Evolutionary conservation across 2,888 invertebrate species (phyloP).

Genomic region (Rhaphigaster nebulosa): DNA sequence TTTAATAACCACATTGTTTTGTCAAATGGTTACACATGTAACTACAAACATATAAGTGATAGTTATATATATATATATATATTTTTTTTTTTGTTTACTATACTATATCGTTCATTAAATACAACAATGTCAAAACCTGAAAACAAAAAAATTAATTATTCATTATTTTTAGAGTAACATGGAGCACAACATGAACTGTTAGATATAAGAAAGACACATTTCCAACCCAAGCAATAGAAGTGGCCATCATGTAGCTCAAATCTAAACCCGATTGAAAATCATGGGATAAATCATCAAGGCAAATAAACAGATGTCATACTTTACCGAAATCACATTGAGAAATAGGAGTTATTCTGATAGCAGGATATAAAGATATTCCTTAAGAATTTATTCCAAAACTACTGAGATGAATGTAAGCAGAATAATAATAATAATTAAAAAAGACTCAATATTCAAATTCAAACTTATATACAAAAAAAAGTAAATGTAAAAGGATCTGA

Average conservation of each 20-base stretch:
- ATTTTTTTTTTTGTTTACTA: neutral
- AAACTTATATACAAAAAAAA: neutral
- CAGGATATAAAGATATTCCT: neutral
- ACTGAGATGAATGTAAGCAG: no score
- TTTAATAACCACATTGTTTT: conserved; percentile 34
- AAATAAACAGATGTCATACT: neutral
- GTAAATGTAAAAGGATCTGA: neutral
- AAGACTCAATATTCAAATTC: neutral
- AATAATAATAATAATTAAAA: no score
- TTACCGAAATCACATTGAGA: neutral
- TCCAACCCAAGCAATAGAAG: no score
- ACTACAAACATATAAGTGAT: conserved; percentile 49
- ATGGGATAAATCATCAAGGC: neutral
- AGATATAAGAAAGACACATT: neutral
- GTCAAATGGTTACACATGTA: conserved; percentile 18
- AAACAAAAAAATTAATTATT: neutral
- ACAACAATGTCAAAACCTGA: neutral
- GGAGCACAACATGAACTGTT: neutral
- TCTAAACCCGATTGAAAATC: neutral
- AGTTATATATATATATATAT: no score
- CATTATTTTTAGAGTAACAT: neutral
- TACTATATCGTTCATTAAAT: conserved; percentile 44
- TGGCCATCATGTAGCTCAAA: neutral
- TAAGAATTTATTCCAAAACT: neutral
- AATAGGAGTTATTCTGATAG: neutral